Base-by-base conservation (phyloP, 2,888 invertebrate genomes). In the Hemicrepidius hirtus region DNA sequence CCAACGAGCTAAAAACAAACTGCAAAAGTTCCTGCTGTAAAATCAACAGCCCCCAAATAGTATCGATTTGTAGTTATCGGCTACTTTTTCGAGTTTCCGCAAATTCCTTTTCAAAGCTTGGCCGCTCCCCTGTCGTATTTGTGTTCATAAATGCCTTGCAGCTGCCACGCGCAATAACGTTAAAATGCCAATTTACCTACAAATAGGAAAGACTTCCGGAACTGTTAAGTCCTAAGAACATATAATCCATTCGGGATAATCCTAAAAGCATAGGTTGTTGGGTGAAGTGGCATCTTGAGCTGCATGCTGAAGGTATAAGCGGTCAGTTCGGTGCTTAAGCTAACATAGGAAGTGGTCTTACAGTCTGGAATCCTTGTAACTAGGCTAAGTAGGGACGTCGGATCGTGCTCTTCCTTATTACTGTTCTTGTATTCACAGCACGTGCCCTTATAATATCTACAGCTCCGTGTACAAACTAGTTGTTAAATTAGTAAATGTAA, bases 321-420 rank as follows among this genome's bases (percentile, higher is more conserved):
- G 70, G 70, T 65, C 70, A 70, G 64, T 59, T 59, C 37, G 59
- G 57, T 65, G 59, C 70, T 70, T 70, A 70, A 49, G 40, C 70
- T 70, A 70, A 65, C 64, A 64, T 24, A 37, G 70, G 70, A 65
- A 70, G 70, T 65, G 70, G 70, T 64, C 64, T 64, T 70, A 70
- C 44, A 69, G 53, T 44, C 53, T 65, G 40, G 46, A 57, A 65
- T 70, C 65, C 64, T 70, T 57, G 70, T 65, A 70, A 69, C 63
- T 63, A 69, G 53, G 69, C 59, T 70, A 70, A 70, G 65, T 70
- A 64, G 57, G 53, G 53, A 63, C 40, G 63, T 63, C 49, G 62
- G 68, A 40, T 62, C 20, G 28, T 16, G 46, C 13, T 53, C 50
- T 50, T 63, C 53, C 63, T 69, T 63, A 69, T 69, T 69, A 63